Evolutionary conservation across 2,113 vertebrate species (phyloP).

Genomic region (Pluvianellus socialis): DNA sequence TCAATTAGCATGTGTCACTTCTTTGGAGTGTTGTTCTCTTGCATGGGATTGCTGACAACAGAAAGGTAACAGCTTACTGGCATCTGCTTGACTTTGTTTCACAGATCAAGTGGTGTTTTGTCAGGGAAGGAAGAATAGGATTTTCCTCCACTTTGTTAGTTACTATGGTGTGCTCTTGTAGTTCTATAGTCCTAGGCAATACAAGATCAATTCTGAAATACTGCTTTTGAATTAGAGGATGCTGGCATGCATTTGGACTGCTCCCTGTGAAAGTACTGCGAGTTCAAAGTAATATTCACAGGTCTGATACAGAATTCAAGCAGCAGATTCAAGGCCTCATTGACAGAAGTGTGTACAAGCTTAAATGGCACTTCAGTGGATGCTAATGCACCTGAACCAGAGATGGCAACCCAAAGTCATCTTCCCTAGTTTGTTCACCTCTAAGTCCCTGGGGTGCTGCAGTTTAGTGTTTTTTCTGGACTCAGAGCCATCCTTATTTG

Average conservation of each 20-base stretch:
- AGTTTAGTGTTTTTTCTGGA: not conserved
- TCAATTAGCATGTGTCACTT: not conserved
- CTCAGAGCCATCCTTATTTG: not conserved
- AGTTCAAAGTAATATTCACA: not conserved
- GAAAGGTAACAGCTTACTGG: not conserved
- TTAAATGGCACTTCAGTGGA: not conserved
- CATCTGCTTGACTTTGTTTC: not conserved
- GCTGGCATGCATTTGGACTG: not conserved
- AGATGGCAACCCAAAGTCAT: fast-evolving
- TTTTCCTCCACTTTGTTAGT: not conserved
- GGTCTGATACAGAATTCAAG: not conserved
- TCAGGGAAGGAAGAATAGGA: not conserved
- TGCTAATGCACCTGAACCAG: not conserved
- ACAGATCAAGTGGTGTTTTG: not conserved
- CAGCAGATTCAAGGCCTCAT: not conserved
- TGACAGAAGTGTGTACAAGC: not conserved
- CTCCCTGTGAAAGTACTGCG: not conserved
- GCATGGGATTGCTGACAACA: not conserved
- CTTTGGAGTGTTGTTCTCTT: not conserved
- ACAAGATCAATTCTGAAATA: not conserved
- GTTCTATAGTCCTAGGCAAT: not conserved
- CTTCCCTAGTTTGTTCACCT: not conserved
- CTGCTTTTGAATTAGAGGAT: not conserved
- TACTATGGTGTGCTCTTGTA: not conserved
- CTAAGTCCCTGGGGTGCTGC: not conserved